A percentile compares a stretch with the other conserved stretches of the same genome.
Conservation (phyloP, 2,888 invertebrate genomes). For the Yponomeuta cagnagella region DNA sequence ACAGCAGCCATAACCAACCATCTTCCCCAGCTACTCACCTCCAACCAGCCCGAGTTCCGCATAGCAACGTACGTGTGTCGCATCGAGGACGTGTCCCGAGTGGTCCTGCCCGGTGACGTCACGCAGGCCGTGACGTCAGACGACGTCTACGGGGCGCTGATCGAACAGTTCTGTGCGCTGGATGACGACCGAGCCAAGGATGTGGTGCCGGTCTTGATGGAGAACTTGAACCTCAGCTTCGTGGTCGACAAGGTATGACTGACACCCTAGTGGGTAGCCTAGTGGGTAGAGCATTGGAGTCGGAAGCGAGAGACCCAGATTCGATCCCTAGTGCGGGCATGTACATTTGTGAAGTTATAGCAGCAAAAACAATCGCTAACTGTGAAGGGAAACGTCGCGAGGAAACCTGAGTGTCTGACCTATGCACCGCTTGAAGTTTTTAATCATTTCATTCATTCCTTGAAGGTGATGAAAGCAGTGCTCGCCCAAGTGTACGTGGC, state of each 20-base stretch:
- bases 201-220: constrained; percentile 51
- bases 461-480: constrained; percentile 58
- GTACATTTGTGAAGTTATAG: no score
- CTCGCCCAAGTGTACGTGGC: constrained; percentile 62
- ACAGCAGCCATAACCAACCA: background rate
- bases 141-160: constrained; percentile 51
- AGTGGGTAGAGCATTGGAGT: no score
- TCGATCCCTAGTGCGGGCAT: no score
- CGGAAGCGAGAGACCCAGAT: no score
- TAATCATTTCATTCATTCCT: constrained; percentile 15
- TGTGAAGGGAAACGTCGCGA: no score
- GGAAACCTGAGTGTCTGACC: no score
- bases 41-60: constrained; percentile 37
- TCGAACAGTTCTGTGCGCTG: constrained; percentile 64
- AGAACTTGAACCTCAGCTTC: constrained; percentile 55
- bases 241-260: constrained; percentile 46
- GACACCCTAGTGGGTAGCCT: no score
- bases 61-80: constrained; percentile 49
- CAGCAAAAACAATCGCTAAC: no score
- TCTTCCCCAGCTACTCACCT: constrained; percentile 38
- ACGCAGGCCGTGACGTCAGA: constrained; percentile 31
- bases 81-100: constrained; percentile 39
- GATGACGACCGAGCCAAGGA: constrained; percentile 50
- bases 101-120: constrained; percentile 37
- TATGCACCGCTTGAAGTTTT: no score